Evolutionary conservation across 2,797 vertebrate genomes (phyloP).

Genomic region (Dermochelys coriacea): DNA sequence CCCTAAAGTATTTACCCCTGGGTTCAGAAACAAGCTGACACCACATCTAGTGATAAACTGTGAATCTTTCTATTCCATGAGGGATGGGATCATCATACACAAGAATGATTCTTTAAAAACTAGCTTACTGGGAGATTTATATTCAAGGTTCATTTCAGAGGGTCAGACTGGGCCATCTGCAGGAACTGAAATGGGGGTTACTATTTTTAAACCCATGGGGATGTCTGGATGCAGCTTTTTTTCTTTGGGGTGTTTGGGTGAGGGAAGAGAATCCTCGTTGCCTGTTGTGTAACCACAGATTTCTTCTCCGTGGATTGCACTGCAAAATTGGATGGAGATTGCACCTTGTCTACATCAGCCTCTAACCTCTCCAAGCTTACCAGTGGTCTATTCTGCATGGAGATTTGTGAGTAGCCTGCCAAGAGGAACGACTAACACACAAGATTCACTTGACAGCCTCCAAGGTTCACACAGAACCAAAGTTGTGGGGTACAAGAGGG

Average conservation of each 20-base stretch:
- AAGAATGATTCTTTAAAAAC: background rate
- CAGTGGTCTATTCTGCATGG: constrained; percentile 20
- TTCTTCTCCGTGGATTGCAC: background rate
- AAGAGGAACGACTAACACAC: constrained; percentile 68
- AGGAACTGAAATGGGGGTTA: background rate
- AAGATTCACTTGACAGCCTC: constrained; percentile 69
- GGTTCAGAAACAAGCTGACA: background rate
- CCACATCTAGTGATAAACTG: background rate
- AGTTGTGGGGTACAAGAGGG: constrained; percentile 14
- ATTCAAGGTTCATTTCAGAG: background rate
- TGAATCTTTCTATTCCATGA: background rate
- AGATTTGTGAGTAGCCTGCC: constrained; percentile 60
- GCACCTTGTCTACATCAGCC: constrained; percentile 51
- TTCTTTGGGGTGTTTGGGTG: background rate
- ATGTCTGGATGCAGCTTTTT: background rate
- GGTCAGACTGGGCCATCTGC: background rate
- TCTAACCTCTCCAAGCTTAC: constrained; percentile 18
- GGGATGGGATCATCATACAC: background rate
- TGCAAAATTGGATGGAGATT: constrained; percentile 23
- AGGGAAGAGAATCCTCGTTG: background rate
- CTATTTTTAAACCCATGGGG: background rate
- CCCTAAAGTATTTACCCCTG: background rate
- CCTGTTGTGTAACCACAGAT: fast-evolving
- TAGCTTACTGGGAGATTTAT: background rate
- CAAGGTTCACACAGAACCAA: constrained; percentile 65